Evolutionary conservation across 2,113 vertebrate species (phyloP), one percentile per base, ranked within the genome.

Genomic region (Falco punctatus): DNA sequence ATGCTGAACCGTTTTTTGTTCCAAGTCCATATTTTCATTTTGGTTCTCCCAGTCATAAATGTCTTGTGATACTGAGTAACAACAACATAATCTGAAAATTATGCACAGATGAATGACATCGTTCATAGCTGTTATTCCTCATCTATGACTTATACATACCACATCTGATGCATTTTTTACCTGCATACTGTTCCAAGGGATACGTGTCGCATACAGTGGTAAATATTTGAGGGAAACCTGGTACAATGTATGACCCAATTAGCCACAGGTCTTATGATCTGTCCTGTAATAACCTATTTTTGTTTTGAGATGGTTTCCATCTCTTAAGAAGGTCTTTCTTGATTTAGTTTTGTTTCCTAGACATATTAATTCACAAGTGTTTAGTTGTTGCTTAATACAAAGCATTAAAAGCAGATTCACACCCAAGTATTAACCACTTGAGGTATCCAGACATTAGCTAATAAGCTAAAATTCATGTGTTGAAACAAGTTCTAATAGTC

Each of bases 31-130:
- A 91, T 92, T 95, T 95, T 92, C 67, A 59, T 81, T 90, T 91
- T 66, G 74, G 71, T 97, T 94, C 54, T 89, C 64, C 66, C 6
- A 4, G 55, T 81, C 91, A 91, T 90, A 96, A 96, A 86, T 48
- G 81, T 94, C 96, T 95, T 96, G 91, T 97, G 96, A 97, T 82
- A 90, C 59, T 97, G 97, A 97, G 87, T 97, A 96, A 97, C 84
- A 92, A 14, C 73, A 96, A 74, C 89, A 90, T 92, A 91, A 96
- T 94, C 87, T 78, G 85, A 88, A 88, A 95, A 85, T 92, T 96
- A 96, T 83, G 91, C 67, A 48, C 58, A 59, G 78, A 83, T 77
- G 93, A 96, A 93, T 92, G 84, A 96, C 81, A 8, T 80, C 1
- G 21, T 90, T 95, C 71, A 73, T 58, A 78, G 93, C 42, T 86